phyloP scores from a whole-genome alignment of 2,113 vertebrate genomes.

The Nyctibius bracteatus region DNA sequence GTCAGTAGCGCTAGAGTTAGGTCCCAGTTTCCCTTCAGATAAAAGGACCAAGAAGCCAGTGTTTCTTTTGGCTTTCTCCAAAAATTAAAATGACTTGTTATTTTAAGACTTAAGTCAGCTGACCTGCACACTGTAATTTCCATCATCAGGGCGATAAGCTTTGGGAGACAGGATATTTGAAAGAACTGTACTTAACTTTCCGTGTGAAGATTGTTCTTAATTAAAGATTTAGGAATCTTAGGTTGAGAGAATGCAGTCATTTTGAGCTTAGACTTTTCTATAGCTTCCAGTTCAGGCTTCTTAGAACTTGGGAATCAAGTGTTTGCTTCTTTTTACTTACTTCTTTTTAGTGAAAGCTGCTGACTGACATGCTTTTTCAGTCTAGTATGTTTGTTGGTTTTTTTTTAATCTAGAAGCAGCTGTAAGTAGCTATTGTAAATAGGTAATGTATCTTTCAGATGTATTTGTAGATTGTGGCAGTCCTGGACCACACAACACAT shows the following conservation, averaged over 20 bases:
- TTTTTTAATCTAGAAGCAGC: neutral
- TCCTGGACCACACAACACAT: neutral
- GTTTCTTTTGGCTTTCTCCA: neutral
- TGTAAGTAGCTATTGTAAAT: neutral
- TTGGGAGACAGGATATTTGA: neutral
- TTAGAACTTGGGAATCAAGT: neutral
- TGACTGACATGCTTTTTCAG: neutral
- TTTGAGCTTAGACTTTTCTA: neutral
- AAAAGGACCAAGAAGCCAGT: neutral
- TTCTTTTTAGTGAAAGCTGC: neutral
- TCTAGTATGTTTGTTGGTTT: neutral
- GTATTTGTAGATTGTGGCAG: neutral
- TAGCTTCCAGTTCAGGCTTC: neutral
- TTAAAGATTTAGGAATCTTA: neutral
- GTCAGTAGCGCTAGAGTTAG: neutral
- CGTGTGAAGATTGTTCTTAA: neutral
- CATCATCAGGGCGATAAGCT: neutral
- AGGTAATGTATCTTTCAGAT: neutral
- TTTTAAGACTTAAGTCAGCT: neutral
- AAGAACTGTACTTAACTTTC: neutral
- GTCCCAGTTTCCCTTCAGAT: neutral
- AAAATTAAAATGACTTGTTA: neutral
- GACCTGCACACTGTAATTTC: neutral
- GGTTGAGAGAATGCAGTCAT: neutral
- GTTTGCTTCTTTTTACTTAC: neutral